Percentiles rank a stretch among this genome's conserved stretches.
phyloP scores from a whole-genome alignment of 1,140 invertebrate species.

The Rhopalosiphum padi region DNA sequence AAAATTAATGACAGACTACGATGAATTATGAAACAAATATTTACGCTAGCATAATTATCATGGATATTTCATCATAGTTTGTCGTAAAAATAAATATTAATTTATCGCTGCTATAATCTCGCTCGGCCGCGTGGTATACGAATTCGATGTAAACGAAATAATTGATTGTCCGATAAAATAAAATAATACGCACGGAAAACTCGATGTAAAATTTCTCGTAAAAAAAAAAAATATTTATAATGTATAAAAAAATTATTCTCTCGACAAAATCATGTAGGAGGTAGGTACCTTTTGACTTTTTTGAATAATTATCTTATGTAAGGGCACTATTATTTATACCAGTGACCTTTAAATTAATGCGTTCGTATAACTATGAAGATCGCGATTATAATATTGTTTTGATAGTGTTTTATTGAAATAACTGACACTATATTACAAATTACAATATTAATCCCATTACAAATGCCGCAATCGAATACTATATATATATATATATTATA shows the following conservation, averaged over 20 bases:
- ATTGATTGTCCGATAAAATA: background rate
- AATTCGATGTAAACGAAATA: background rate
- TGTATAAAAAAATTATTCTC: background rate
- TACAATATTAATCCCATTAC: background rate
- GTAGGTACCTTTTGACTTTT: background rate
- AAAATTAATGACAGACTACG: background rate
- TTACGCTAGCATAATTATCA: background rate
- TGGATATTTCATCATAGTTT: background rate
- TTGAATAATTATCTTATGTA: background rate
- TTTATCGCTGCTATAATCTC: background rate
- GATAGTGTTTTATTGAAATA: background rate
- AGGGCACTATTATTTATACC: background rate
- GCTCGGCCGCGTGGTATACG: background rate
- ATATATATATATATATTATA: background rate
- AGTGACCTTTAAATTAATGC: background rate
- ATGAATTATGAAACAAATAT: background rate
- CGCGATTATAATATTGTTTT: background rate
- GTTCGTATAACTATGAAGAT: background rate
- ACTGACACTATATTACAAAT: background rate
- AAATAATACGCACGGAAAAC: background rate
- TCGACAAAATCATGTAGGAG: background rate
- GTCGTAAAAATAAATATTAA: background rate
- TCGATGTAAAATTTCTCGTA: fast-evolving
- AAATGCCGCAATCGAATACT: background rate
- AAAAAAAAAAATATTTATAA: background rate